phyloP scores from a whole-genome alignment of 1,140 invertebrate genomes.

The Zophobas morio region DNA sequence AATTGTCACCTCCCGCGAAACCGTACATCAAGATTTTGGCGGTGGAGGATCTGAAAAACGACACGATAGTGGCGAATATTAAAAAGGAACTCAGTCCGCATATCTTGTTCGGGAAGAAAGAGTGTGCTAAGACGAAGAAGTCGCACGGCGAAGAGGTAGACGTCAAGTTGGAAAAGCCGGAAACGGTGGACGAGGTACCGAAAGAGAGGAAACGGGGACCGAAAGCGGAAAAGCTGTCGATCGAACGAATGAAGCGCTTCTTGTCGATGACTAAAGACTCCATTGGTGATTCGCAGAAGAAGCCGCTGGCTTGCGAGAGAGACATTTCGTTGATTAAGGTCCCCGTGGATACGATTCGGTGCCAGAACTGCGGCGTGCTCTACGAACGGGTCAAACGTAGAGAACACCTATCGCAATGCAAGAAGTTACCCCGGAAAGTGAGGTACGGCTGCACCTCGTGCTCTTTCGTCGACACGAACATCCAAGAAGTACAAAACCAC shows the following conservation, averaged over 20 bases:
- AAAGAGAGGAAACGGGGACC: constrained; percentile 23
- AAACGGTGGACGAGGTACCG: constrained; percentile 12
- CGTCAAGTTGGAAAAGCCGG: constrained; percentile 3
- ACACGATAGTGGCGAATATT: constrained; percentile 56
- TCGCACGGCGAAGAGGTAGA: constrained; percentile 8
- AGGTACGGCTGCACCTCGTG: constrained; percentile 62
- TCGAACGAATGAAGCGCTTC: constrained; percentile 59
- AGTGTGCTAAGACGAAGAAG: constrained; percentile 2
- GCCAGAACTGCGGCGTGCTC: constrained; percentile 55
- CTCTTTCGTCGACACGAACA: constrained; percentile 56
- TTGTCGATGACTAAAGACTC: constrained; percentile 58
- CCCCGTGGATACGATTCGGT: constrained; percentile 62
- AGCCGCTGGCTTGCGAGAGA: constrained; percentile 54
- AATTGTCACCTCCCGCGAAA: constrained; percentile 3
- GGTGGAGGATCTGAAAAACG: constrained; percentile 59
- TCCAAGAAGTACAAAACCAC: constrained; percentile 59
- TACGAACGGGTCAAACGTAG: constrained; percentile 52
- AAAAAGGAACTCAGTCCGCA: constrained; percentile 57
- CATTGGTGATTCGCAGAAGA: constrained; percentile 47
- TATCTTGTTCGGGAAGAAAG: constrained; percentile 37
- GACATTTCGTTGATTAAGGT: constrained; percentile 54
- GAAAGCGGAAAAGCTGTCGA: not conserved
- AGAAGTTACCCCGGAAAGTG: constrained; percentile 48
- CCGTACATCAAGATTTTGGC: constrained; percentile 56
- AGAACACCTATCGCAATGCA: constrained; percentile 57